Percentiles rank a stretch among this genome's conserved stretches.
Conservation (phyloP, 2,888 invertebrate genomes). For the Pristionchus entomophagus region DNA sequence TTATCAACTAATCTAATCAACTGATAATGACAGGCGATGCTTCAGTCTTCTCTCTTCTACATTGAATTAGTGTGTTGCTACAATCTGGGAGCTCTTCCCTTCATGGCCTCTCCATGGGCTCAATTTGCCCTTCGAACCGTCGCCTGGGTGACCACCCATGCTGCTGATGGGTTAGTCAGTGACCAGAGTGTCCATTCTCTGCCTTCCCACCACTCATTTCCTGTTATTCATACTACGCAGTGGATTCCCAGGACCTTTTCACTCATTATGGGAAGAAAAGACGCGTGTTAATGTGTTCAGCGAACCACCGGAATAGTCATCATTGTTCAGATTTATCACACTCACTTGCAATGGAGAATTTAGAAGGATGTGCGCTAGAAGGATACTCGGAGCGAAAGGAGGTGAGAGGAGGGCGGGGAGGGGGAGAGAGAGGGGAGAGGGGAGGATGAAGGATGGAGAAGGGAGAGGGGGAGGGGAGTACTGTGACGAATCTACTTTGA, state of each 20-base stretch:
- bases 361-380: not conserved
- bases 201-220: too few relatives aligned
- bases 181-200: not conserved
- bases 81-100: constrained; percentile 43
- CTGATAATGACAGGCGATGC: constrained; percentile 26
- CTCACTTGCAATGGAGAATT: constrained; percentile 44
- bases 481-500: not conserved
- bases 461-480: too few relatives aligned
- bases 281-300: too few relatives aligned
- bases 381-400: not conserved
- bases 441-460: too few relatives aligned
- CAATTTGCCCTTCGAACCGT: constrained; percentile 42
- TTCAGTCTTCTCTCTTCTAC: constrained; percentile 44
- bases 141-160: constrained; percentile 25
- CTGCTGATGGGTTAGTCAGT: not conserved
- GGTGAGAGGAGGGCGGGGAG: not conserved
- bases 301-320: not conserved
- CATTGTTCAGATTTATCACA: constrained; percentile 18
- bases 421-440: not conserved
- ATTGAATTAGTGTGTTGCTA: constrained; percentile 42
- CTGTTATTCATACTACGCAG: too few relatives aligned
- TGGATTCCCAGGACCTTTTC: too few relatives aligned
- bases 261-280: too few relatives aligned
- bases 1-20: too few relatives aligned
- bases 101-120: constrained; percentile 39